phyloP scores from a whole-genome alignment of 2,888 invertebrate species.

The Andrena hattorfiana region DNA sequence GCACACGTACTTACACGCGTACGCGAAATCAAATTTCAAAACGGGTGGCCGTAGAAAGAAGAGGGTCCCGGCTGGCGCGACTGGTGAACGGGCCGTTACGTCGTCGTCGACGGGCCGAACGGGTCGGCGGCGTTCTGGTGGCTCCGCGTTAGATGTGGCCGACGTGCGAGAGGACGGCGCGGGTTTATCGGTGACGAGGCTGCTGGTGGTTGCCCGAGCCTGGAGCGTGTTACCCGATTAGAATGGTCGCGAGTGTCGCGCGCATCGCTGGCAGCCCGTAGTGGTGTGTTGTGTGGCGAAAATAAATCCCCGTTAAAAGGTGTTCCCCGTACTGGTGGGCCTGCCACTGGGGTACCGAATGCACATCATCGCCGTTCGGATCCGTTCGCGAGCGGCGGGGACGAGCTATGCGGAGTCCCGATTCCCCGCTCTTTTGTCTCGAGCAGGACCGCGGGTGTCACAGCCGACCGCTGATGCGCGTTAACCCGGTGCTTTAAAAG shows the following conservation, averaged over 20 bases:
- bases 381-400: slow-evolving; percentile 31
- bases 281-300: slow-evolving; percentile 64
- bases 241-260: slow-evolving; percentile 75
- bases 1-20: slow-evolving; percentile 22
- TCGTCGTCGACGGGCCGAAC: slow-evolving; percentile 5
- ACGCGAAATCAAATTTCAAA: slow-evolving; percentile 56
- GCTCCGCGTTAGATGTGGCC: slow-evolving; percentile 8
- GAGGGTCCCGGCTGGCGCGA: not conserved
- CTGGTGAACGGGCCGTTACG: slow-evolving; percentile 8
- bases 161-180: slow-evolving; percentile 4
- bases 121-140: not conserved
- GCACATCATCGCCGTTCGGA: slow-evolving; percentile 35
- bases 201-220: slow-evolving; percentile 68
- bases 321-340: slow-evolving; percentile 20
- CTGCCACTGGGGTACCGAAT: slow-evolving; percentile 48
- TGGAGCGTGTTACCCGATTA: slow-evolving; percentile 63
- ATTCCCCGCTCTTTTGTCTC: slow-evolving; percentile 60
- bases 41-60: slow-evolving; percentile 14
- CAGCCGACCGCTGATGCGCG: slow-evolving; percentile 59
- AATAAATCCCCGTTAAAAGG: slow-evolving; percentile 63
- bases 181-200: slow-evolving; percentile 30
- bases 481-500: slow-evolving; percentile 59
- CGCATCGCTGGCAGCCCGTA: slow-evolving; percentile 69
- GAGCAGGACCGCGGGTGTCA: slow-evolving; percentile 62
- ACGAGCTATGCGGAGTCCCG: slow-evolving; percentile 67